phyloP scores from a whole-genome alignment of 2,113 vertebrate genomes.

The Camarhynchus parvulus region DNA sequence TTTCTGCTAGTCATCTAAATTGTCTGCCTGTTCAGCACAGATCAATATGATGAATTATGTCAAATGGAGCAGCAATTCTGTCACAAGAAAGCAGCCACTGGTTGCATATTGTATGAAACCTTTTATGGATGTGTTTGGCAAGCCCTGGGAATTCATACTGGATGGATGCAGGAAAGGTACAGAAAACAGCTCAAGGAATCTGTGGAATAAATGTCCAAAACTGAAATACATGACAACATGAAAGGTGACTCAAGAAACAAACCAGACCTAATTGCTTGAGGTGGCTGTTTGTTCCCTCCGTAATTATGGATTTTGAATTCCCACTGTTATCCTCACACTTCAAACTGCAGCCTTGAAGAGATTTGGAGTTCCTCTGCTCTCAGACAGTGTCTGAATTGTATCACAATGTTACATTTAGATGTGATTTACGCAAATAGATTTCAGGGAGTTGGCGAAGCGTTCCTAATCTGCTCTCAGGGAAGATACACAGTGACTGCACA shows the following conservation, averaged over 20 bases:
- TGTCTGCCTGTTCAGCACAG: background rate
- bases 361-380: background rate
- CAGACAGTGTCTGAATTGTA: background rate
- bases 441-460: background rate
- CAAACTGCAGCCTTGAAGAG: background rate
- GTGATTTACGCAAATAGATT: slow-evolving; percentile 9
- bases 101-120: background rate
- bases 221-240: background rate
- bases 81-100: background rate
- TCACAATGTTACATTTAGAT: background rate
- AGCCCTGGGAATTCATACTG: background rate
- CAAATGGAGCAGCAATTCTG: background rate
- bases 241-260: background rate
- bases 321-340: background rate
- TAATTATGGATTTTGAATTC: background rate
- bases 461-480: background rate
- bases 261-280: background rate
- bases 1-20: background rate
- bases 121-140: background rate
- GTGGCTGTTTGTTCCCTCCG: background rate
- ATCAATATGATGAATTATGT: background rate
- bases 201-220: background rate
- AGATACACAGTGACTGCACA: background rate
- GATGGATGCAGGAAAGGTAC: background rate
- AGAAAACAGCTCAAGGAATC: background rate